These are phyloP conservation scores for Rhineura floridana DNA, from an alignment of 2,113 vertebrate genomes.

Conservation along the genomic window DNA sequence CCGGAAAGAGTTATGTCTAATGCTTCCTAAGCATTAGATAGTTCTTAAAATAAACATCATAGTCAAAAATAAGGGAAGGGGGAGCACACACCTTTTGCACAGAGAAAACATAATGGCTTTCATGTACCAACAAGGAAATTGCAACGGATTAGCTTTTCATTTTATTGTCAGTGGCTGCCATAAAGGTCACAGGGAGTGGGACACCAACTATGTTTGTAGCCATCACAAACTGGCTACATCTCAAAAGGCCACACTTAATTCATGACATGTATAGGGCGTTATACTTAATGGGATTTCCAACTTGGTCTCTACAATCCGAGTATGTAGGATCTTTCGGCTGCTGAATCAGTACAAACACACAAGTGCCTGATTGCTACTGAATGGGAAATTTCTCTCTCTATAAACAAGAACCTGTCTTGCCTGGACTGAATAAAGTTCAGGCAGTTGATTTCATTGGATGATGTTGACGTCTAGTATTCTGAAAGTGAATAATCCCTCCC, in stretches of 20 bases:
- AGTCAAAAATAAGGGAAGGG: background rate
- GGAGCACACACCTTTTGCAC: background rate
- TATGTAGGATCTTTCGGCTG: rapidly evolving
- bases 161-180: background rate
- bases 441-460: background rate
- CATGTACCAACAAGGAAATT: background rate
- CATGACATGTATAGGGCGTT: background rate
- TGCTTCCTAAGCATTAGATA: background rate
- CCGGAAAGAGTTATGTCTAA: background rate
- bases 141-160: background rate
- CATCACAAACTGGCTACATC: background rate
- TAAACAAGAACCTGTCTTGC: background rate
- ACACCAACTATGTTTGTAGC: background rate
- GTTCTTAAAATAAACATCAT: background rate
- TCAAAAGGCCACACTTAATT: constrained; percentile 2
- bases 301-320: background rate
- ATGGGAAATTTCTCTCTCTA: background rate
- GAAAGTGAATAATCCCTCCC: background rate
- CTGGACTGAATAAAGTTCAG: background rate
- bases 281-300: background rate
- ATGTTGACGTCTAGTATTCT: background rate
- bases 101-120: background rate
- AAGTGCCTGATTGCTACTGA: background rate
- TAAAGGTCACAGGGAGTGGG: background rate
- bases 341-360: background rate